These are phyloP conservation scores for Ophion ellenae DNA, from an alignment of 2,888 invertebrate species.

Conservation along the genomic window DNA sequence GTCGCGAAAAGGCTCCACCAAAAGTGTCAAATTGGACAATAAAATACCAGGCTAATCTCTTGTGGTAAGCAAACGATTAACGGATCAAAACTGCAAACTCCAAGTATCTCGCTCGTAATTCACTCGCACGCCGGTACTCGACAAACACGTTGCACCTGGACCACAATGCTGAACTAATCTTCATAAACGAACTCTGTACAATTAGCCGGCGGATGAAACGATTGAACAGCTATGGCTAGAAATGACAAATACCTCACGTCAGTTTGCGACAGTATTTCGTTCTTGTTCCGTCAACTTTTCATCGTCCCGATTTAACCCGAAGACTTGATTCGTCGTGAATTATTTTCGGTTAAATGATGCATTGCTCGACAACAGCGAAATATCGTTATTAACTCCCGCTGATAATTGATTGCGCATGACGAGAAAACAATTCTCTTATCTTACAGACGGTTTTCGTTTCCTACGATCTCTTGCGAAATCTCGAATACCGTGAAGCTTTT, in stretches of 20 bases:
- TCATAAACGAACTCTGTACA: neutral
- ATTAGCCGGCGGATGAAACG: neutral
- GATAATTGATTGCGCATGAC: slow-evolving; percentile 49
- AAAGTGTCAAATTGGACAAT: neutral
- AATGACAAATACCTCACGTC: neutral
- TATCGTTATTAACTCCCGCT: slow-evolving; percentile 33
- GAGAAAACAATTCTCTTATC: slow-evolving; percentile 62
- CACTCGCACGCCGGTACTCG: neutral
- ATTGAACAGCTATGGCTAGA: neutral
- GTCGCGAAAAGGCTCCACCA: no score
- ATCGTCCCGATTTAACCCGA: slow-evolving; percentile 1
- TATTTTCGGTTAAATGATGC: slow-evolving; percentile 45
- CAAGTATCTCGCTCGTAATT: neutral
- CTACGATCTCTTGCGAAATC: slow-evolving; percentile 12
- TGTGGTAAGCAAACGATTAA: neutral
- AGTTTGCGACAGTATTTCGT: neutral
- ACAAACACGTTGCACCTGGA: slow-evolving; percentile 5
- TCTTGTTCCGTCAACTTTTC: neutral
- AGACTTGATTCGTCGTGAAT: slow-evolving; percentile 34
- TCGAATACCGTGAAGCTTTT: slow-evolving; percentile 37
- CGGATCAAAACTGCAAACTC: neutral
- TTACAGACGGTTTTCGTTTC: slow-evolving; percentile 43
- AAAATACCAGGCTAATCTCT: neutral
- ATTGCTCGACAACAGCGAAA: slow-evolving; percentile 31
- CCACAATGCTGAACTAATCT: neutral